Base-by-base conservation (phyloP, 2,888 invertebrate species). In the Crioceris asparagi region DNA sequence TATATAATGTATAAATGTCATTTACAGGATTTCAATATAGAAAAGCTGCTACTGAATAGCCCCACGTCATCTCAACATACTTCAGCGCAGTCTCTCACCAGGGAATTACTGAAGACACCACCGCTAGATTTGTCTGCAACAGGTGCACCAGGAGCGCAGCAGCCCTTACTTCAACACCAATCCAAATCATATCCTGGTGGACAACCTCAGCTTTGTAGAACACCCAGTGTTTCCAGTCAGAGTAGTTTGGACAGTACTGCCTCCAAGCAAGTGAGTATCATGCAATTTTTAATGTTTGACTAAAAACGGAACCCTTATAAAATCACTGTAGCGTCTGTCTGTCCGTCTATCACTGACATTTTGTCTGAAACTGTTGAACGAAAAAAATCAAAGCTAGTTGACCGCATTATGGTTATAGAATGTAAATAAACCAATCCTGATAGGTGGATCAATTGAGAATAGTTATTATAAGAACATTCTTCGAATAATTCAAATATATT, bases 201-300 rank as follows among this genome's bases (percentile, higher is more conserved):
- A 29, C 44, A 45, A 6, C 61, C 58, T 3, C 69, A 79, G 21
- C 70, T 86, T 16, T 77, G 79, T 45, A 70, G 86, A 43, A 85
- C 85, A 1, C 81, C 84, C 17, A 85, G 84, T 18, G 78, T 85
- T 49, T 83, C 83, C 10, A 85, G 85, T 38, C 86, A 86, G 62
- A 81, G 84, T 65, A 85, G 84, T 57, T 68, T 85, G 44, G 86
- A 86, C 56, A 82, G 81, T 55, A 78, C 77, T 48, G 77, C 44
- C 73, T 59, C 60, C 2, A 56, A 56, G 53, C 58, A 57, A 48
- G 60, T 60, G 39, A 43, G 43, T 40, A 7, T 34, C 25, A 14
- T 7, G 12, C 17, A 36, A 21, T n/a, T n/a, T n/a, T n/a, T n/a
- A n/a, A n/a, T n/a, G n/a, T n/a, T n/a, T n/a, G n/a, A n/a, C n/a